A percentile compares a stretch with the other conserved stretches of the same genome.
phyloP scores from a whole-genome alignment of 2,797 vertebrate species.

The Lepus townsendii region DNA sequence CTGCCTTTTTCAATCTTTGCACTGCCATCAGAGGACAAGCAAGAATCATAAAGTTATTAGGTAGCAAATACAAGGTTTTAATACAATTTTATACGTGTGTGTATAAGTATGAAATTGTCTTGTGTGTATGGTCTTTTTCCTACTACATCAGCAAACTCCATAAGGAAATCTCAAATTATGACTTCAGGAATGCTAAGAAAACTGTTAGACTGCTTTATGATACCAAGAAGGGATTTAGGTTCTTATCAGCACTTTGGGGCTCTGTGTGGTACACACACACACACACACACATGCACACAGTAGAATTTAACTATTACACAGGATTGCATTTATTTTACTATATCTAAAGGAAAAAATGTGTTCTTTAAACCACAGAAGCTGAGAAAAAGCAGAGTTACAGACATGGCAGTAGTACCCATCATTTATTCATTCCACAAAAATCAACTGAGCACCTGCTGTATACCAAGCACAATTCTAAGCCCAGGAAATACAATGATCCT shows the following conservation, averaged over 20 bases:
- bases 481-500: constrained; percentile 43
- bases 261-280: not conserved
- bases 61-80: constrained; percentile 42
- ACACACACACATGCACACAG: not conserved
- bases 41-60: constrained; percentile 48
- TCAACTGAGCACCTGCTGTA: constrained; percentile 50
- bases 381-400: constrained; percentile 59
- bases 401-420: not conserved
- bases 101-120: not conserved
- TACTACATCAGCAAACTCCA: constrained; percentile 25
- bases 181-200: constrained; percentile 47
- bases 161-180: constrained; percentile 18
- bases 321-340: constrained; percentile 16
- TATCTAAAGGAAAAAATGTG: constrained; percentile 41
- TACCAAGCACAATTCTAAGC: constrained; percentile 27
- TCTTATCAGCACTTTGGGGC: constrained; percentile 4
- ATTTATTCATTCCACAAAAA: constrained; percentile 50
- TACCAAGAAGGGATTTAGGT: constrained; percentile 47
- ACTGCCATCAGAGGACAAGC: constrained; percentile 50
- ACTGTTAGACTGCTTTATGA: not conserved
- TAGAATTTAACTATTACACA: constrained; percentile 42
- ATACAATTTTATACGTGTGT: not conserved
- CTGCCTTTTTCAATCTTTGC: constrained; percentile 41
- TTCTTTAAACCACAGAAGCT: constrained; percentile 40
- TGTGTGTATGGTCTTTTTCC: not conserved